Evolutionary conservation across 2,797 vertebrate genomes (phyloP).

Genomic region (Paguma larvata): DNA sequence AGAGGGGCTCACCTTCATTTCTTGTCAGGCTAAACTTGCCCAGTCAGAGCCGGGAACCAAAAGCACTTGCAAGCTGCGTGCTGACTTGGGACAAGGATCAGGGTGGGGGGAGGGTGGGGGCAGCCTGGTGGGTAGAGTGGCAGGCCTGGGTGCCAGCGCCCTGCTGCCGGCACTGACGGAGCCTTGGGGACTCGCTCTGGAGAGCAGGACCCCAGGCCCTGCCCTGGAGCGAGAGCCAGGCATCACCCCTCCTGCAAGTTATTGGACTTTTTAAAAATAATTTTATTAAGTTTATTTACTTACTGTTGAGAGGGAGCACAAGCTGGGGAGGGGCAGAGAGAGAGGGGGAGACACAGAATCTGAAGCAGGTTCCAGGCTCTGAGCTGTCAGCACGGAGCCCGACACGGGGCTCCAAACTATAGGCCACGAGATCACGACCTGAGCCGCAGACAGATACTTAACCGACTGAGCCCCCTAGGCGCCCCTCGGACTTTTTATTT

Average conservation of each 20-base stretch:
- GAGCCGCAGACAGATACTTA: too few relatives aligned
- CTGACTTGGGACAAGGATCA: background rate
- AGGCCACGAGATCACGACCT: too few relatives aligned
- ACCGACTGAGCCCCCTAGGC: too few relatives aligned
- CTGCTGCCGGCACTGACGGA: background rate
- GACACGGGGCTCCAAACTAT: rapidly evolving
- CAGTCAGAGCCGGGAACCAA: background rate
- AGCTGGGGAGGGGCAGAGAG: too few relatives aligned
- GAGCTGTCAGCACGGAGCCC: too few relatives aligned
- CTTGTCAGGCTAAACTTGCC: too few relatives aligned
- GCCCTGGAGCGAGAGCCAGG: background rate
- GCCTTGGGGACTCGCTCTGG: background rate
- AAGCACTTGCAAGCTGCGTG: background rate
- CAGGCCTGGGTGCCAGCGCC: background rate
- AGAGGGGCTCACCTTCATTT: background rate
- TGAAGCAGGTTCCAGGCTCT: too few relatives aligned
- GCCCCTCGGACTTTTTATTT: background rate
- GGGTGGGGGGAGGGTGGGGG: background rate
- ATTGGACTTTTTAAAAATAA: background rate
- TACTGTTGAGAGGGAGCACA: too few relatives aligned
- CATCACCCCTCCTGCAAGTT: background rate
- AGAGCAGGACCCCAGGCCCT: background rate
- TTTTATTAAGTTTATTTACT: background rate
- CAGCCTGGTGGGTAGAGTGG: background rate
- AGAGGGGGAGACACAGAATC: too few relatives aligned